phyloP scores from a whole-genome alignment of 2,888 invertebrate species.

The Agrochola macilenta region DNA sequence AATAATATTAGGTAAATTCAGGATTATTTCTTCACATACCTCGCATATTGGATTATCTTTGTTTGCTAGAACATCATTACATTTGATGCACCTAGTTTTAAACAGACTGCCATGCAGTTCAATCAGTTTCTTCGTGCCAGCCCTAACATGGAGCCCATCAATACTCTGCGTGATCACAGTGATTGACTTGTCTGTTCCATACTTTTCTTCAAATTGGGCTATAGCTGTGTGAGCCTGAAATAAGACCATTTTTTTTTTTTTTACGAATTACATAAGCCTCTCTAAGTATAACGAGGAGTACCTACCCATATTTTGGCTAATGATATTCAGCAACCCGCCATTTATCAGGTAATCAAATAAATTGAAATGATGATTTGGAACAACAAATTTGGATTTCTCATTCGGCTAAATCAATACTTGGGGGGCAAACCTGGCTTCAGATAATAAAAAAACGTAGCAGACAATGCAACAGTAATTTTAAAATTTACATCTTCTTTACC shows the following conservation, averaged over 20 bases:
- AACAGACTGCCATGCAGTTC: conserved; percentile 96
- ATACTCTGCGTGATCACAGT: conserved; percentile 97
- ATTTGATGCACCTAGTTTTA: conserved; percentile 91
- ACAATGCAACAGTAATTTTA: background rate
- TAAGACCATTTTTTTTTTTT: background rate
- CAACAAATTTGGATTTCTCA: background rate
- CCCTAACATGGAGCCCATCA: conserved; percentile 96
- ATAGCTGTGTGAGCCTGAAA: conserved; percentile 92
- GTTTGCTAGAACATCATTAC: conserved; percentile 91
- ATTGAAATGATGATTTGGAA: background rate
- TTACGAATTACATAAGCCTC: background rate
- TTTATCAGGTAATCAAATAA: no score
- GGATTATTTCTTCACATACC: conserved; percentile 76
- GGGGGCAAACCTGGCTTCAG: no score
- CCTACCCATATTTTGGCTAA: background rate
- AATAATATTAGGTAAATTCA: background rate
- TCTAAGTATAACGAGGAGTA: background rate
- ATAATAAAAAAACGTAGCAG: background rate
- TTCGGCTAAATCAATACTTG: background rate
- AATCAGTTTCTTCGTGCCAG: conserved; percentile 93
- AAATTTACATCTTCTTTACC: conserved; percentile 77
- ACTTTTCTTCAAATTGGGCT: conserved; percentile 90
- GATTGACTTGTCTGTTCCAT: conserved; percentile 83
- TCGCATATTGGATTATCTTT: conserved; percentile 92
- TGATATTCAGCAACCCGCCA: background rate